Evolutionary conservation across 2,888 invertebrate genomes (phyloP).

Genomic region (Dryobota labecula): DNA sequence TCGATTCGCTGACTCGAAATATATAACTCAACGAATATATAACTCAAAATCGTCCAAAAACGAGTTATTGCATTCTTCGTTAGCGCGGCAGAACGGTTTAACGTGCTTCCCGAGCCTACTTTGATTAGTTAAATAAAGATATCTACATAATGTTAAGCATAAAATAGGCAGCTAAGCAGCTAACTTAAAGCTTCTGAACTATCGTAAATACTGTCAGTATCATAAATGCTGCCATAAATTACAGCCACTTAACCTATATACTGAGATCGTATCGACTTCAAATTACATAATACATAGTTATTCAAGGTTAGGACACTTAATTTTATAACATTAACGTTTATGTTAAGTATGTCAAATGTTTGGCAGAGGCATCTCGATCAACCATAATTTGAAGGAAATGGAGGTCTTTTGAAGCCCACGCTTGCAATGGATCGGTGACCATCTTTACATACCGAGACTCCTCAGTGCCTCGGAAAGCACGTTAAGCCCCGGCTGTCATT

Average conservation of each 20-base stretch:
- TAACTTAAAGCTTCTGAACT: constrained; percentile 20
- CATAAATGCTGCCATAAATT: constrained; percentile 52
- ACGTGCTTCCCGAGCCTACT: neutral
- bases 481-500: too few species aligned
- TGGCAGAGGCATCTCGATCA: neutral
- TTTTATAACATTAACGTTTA: constrained; percentile 8
- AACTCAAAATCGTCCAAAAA: too few species aligned
- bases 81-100: too few species aligned
- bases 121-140: constrained; percentile 28
- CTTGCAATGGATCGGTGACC: too few species aligned
- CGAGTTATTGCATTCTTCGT: too few species aligned
- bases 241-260: constrained; percentile 36
- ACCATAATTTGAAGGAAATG: neutral
- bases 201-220: constrained; percentile 43
- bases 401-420: too few species aligned
- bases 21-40: too few species aligned
- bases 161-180: constrained; percentile 2
- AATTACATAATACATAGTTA: constrained; percentile 34
- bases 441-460: too few species aligned
- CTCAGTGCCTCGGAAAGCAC: too few species aligned
- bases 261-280: constrained; percentile 34
- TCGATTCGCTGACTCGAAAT: too few species aligned
- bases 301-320: constrained; percentile 8
- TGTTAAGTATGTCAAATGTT: neutral
- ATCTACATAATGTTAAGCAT: constrained; percentile 5